A percentile compares a stretch with the other conserved stretches of the same genome.
These are phyloP conservation scores for Poeciliopsis turrubarensis DNA, from an alignment of 2,113 vertebrate genomes.

Conservation along the genomic window DNA sequence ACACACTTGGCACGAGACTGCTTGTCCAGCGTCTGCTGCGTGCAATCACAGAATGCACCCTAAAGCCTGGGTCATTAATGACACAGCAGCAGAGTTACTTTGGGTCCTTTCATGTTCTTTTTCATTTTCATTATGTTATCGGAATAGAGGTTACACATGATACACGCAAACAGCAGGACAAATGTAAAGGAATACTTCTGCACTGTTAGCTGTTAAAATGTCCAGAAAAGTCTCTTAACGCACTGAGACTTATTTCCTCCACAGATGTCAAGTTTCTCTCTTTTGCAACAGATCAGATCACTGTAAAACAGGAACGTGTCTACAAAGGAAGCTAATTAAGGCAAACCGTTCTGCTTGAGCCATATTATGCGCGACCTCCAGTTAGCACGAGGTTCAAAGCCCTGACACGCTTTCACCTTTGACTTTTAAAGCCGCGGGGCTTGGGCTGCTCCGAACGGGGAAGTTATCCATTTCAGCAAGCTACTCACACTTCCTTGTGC, in stretches of 20 bases:
- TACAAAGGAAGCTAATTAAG: conserved; percentile 4
- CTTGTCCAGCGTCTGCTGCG: conserved; percentile 24
- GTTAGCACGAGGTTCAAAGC: conserved; percentile 38
- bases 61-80: conserved; percentile 50
- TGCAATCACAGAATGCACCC: conserved; percentile 51
- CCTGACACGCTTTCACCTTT: conserved; percentile 41
- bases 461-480: conserved; percentile 32
- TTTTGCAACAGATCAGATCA: conserved; percentile 21
- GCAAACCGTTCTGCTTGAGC: conserved; percentile 28
- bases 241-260: conserved; percentile 6
- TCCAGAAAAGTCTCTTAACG: background rate
- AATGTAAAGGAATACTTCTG: background rate
- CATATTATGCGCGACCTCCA: conserved; percentile 34
- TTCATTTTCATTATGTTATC: conserved; percentile 10
- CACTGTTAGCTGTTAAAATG: conserved; percentile 17
- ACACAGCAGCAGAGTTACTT: conserved; percentile 46
- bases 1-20: conserved; percentile 35
- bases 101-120: conserved; percentile 23
- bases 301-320: conserved; percentile 10
- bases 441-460: conserved; percentile 37
- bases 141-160: conserved; percentile 40
- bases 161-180: conserved; percentile 12
- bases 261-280: conserved; percentile 7
- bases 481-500: conserved; percentile 53
- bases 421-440: conserved; percentile 50